A percentile compares a stretch with the other conserved stretches of the same genome.
phyloP scores from a whole-genome alignment of 2,888 invertebrate species.

The Andricus curvator region DNA sequence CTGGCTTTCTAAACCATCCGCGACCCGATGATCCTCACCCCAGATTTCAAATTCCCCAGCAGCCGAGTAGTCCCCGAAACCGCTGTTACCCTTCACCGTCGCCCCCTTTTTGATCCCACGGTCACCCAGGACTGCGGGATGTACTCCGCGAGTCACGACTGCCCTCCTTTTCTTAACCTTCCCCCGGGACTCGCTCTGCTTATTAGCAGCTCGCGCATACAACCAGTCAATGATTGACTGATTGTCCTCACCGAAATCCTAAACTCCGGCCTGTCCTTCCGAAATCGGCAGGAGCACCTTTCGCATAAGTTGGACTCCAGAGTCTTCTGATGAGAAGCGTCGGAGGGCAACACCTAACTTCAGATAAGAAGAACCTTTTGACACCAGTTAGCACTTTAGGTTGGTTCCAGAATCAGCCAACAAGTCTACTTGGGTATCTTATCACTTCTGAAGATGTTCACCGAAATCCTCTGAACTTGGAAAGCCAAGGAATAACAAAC shows the following conservation, averaged over 20 bases:
- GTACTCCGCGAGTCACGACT: slow-evolving; percentile 52
- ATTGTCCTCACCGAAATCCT: not conserved
- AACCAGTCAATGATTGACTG: slow-evolving; percentile 47
- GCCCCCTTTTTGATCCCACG: slow-evolving; percentile 60
- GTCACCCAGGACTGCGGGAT: slow-evolving; percentile 59
- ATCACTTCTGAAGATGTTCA: not conserved
- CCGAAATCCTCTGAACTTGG: no score
- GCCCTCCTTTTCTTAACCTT: slow-evolving; percentile 40
- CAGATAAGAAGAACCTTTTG: no score
- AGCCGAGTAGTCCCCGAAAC: slow-evolving; percentile 76
- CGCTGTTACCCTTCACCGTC: slow-evolving; percentile 77
- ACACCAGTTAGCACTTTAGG: no score
- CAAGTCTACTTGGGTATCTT: not conserved
- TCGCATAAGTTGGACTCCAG: not conserved
- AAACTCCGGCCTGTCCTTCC: not conserved
- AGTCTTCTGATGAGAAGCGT: not conserved
- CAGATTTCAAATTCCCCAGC: slow-evolving; percentile 77
- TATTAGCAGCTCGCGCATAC: slow-evolving; percentile 51
- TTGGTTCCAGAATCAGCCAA: no score
- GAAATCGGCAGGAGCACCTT: not conserved
- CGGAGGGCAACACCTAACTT: no score
- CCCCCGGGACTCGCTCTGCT: slow-evolving; percentile 41
- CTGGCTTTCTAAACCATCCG: slow-evolving; percentile 70
- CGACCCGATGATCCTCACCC: slow-evolving; percentile 73
- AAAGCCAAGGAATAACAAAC: not conserved